Evolutionary conservation across 2,797 vertebrate genomes (phyloP).

Genomic region (Spinus olivaceus): DNA sequence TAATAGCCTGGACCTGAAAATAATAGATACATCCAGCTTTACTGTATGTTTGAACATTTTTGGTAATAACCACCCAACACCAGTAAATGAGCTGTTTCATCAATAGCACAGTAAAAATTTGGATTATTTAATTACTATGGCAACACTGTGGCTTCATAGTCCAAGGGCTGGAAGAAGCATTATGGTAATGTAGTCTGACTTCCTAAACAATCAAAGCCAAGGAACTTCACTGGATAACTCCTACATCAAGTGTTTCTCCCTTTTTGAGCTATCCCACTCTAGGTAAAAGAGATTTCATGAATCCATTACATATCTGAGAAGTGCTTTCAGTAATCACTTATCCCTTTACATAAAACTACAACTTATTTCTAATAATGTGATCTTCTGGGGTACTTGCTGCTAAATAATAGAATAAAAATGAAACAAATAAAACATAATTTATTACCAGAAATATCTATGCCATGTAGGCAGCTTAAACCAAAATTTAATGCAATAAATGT

Average conservation of each 20-base stretch:
- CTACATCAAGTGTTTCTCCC: not conserved
- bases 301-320: not conserved
- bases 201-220: not conserved
- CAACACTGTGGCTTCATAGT: not conserved
- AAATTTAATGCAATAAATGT: not conserved
- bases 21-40: not conserved
- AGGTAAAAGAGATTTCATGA: not conserved
- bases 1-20: slow-evolving; percentile 80
- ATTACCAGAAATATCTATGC: not conserved
- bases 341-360: not conserved
- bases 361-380: not conserved
- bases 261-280: not conserved
- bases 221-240: not conserved
- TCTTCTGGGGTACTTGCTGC: not conserved
- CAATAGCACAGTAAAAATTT: not conserved
- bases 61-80: not conserved
- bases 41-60: not conserved
- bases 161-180: not conserved
- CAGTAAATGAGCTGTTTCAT: not conserved
- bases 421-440: not conserved
- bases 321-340: not conserved
- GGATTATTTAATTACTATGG: not conserved
- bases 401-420: not conserved
- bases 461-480: not conserved
- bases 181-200: not conserved